Evolutionary conservation across 1,140 invertebrate species (phyloP).

Genomic region (Galleria mellonella): DNA sequence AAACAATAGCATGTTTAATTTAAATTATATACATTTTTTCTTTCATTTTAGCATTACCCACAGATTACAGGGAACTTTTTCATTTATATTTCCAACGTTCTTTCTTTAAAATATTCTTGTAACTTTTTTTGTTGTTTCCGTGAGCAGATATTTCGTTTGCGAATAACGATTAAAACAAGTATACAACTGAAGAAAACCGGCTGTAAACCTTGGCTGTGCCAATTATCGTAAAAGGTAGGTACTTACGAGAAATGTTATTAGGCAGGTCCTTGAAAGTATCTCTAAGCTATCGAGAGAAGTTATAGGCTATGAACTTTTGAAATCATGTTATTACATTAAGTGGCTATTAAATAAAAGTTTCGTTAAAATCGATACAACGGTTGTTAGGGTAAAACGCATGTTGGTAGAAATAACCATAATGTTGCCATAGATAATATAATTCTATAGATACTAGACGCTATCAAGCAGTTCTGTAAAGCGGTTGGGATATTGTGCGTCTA

Average conservation of each 20-base stretch:
- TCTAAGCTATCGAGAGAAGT: neutral
- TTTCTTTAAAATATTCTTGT: too few relatives aligned
- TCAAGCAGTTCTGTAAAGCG: too few relatives aligned
- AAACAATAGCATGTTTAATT: too few relatives aligned
- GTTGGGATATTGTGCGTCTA: too few relatives aligned
- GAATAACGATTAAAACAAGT: too few relatives aligned
- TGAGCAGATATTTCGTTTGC: too few relatives aligned
- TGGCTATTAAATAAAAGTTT: neutral
- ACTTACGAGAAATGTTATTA: conserved; percentile 1
- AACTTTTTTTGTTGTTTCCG: too few relatives aligned
- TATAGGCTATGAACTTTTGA: neutral
- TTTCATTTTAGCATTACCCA: too few relatives aligned
- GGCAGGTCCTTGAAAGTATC: neutral
- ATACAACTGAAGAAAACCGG: neutral
- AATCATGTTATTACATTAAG: neutral
- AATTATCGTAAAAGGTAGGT: conserved; percentile 1
- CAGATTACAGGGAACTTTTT: too few relatives aligned
- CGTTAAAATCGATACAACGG: neutral
- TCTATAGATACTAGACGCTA: neutral
- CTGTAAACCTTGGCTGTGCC: conserved; percentile 1
- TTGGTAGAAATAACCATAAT: neutral
- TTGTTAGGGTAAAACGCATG: neutral
- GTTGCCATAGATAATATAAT: neutral
- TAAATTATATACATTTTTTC: too few relatives aligned
- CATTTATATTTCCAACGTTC: too few relatives aligned